Evolutionary conservation across 1,140 invertebrate species (phyloP).

Genomic region (Zaprionus nigranus): DNA sequence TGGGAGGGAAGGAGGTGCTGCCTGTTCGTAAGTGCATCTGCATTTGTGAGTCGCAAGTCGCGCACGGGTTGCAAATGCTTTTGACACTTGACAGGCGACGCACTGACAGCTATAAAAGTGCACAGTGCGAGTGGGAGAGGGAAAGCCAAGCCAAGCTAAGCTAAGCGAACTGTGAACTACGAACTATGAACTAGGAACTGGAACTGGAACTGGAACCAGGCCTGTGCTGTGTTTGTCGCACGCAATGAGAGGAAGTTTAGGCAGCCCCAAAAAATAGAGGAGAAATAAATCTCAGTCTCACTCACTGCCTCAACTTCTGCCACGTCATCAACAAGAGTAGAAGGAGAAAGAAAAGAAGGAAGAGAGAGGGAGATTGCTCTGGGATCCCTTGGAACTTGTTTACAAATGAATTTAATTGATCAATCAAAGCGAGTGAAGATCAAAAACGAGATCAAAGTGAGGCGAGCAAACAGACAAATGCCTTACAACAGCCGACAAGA

Average conservation of each 20-base stretch:
- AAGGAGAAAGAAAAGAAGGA: neutral
- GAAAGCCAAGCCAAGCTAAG: neutral
- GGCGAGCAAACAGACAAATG: slow-evolving; percentile 78
- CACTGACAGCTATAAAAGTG: slow-evolving; percentile 78
- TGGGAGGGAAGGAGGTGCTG: neutral
- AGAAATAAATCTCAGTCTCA: slow-evolving; percentile 36
- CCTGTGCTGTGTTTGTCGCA: neutral
- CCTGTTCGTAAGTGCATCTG: slow-evolving; percentile 70
- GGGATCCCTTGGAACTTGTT: slow-evolving; percentile 57
- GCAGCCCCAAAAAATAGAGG: slow-evolving; percentile 38
- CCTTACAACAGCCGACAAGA: slow-evolving; percentile 68
- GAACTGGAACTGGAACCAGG: neutral
- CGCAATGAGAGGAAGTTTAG: neutral
- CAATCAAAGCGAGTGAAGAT: slow-evolving; percentile 82
- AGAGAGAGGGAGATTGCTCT: neutral
- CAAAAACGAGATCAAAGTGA: slow-evolving; percentile 80
- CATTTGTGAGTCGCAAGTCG: slow-evolving; percentile 55
- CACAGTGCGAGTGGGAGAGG: slow-evolving; percentile 14
- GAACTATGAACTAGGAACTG: no score
- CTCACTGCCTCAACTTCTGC: neutral
- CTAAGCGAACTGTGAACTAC: neutral
- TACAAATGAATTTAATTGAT: slow-evolving; percentile 83
- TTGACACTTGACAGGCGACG: slow-evolving; percentile 77
- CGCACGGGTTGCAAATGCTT: slow-evolving; percentile 69
- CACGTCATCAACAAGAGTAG: neutral